Evolutionary conservation across 2,888 invertebrate genomes (phyloP).

Genomic region (Linnaemya vulpina): DNA sequence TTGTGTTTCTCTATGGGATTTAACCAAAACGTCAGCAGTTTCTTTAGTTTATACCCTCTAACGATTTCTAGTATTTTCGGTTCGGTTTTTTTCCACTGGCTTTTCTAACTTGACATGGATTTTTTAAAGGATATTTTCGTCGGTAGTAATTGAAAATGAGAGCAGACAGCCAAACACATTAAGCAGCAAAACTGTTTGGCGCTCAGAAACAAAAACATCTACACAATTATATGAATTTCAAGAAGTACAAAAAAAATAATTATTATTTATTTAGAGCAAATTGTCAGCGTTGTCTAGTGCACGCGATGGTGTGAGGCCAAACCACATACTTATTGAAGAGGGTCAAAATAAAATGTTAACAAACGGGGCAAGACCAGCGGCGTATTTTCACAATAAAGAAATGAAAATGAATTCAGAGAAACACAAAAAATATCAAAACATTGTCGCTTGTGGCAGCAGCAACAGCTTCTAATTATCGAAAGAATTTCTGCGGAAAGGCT

Average conservation of each 20-base stretch:
- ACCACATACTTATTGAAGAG: conserved; percentile 29
- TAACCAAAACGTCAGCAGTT: conserved; percentile 64
- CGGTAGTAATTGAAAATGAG: conserved; percentile 63
- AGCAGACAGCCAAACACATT: conserved; percentile 64
- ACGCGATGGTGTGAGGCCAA: conserved; percentile 47
- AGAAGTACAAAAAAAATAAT: conserved; percentile 30
- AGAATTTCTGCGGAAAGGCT: neutral
- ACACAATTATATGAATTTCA: conserved; percentile 53
- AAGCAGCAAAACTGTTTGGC: conserved; percentile 23
- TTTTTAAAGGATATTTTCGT: conserved; percentile 56
- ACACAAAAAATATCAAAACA: conserved; percentile 7
- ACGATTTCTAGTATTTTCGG: conserved; percentile 44
- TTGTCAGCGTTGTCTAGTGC: conserved; percentile 57
- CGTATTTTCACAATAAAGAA: neutral
- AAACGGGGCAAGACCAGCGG: conserved; percentile 18
- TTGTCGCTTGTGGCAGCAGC: conserved; percentile 16
- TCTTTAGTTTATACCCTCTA: conserved; percentile 53
- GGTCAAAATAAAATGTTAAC: conserved; percentile 19
- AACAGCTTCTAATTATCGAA: conserved; percentile 59
- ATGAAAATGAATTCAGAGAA: neutral
- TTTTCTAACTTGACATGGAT: conserved; percentile 56
- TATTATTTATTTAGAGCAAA: neutral
- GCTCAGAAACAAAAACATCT: conserved; percentile 18
- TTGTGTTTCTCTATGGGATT: conserved; percentile 42
- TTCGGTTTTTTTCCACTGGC: conserved; percentile 15